Evolutionary conservation across 2,797 vertebrate genomes (phyloP).

Genomic region (Crossoptilon crossoptilon): DNA sequence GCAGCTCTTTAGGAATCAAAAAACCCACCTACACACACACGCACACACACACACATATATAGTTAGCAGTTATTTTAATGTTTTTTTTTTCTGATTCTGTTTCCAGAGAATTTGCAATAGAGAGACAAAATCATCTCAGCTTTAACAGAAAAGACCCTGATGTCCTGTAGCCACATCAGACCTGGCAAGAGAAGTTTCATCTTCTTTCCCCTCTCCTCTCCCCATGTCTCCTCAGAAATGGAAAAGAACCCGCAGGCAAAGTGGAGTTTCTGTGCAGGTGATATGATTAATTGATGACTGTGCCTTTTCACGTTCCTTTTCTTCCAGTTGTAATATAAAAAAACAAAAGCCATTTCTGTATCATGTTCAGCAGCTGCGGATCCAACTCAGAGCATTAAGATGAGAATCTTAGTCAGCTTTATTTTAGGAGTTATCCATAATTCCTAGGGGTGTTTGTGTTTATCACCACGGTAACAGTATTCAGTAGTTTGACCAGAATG

Average conservation of each 20-base stretch:
- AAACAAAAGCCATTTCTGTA: not conserved
- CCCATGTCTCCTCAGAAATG: not conserved
- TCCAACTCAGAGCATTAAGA: not conserved
- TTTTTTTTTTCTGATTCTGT: not conserved
- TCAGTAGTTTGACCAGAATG: not conserved
- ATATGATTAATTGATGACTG: not conserved
- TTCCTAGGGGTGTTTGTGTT: not conserved
- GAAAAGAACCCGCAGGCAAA: not conserved
- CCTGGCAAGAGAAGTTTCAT: not conserved
- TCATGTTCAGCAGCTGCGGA: not conserved
- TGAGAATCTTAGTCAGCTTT: not conserved
- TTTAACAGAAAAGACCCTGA: not conserved
- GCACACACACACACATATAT: not conserved
- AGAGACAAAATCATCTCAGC: not conserved
- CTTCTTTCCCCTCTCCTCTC: too few species aligned
- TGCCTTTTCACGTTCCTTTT: not conserved
- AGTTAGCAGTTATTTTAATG: not conserved
- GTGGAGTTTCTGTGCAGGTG: not conserved
- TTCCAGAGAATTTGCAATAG: not conserved
- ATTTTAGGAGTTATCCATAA: not conserved
- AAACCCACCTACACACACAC: not conserved
- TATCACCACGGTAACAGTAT: not conserved
- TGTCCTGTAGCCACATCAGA: not conserved
- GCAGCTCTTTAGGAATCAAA: not conserved
- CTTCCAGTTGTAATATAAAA: constrained; percentile 6